phyloP scores from a whole-genome alignment of 2,888 invertebrate genomes.

The Adineta ricciae region DNA sequence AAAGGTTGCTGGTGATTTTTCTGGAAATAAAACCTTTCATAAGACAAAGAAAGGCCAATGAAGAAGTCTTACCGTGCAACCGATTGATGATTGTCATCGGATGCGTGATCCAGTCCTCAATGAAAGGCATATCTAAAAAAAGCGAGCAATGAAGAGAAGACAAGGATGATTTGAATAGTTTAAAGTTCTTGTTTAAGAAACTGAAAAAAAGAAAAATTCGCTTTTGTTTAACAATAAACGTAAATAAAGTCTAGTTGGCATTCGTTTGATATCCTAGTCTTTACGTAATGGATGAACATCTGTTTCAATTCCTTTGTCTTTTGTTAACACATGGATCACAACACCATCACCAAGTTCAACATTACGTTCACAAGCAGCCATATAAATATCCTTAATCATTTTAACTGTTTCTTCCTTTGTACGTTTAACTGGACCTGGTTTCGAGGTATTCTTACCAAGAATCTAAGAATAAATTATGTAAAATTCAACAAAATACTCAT shows the following conservation, averaged over 20 bases:
- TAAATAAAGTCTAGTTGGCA: not conserved
- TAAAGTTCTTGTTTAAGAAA: conserved; percentile 14
- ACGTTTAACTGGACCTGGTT: conserved; percentile 45
- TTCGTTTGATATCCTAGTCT: not conserved
- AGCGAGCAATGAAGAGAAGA: not conserved
- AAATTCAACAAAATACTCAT: conserved; percentile 11
- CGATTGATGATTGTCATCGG: not conserved
- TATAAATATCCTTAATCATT: conserved; percentile 85
- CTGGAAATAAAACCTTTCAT: not conserved
- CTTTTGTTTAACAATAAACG: not conserved
- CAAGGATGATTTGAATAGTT: not conserved
- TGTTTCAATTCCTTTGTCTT: conserved; percentile 51
- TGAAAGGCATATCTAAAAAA: not conserved
- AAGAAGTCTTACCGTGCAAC: not conserved
- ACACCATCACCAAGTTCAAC: conserved; percentile 90
- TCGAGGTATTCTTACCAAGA: conserved; percentile 3
- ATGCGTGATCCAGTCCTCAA: not conserved
- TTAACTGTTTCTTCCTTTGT: conserved; percentile 70
- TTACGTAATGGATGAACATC: conserved; percentile 14
- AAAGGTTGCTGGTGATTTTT: not conserved
- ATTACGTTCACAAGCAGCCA: conserved; percentile 91
- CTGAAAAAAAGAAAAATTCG: not conserved
- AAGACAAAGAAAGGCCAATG: not conserved
- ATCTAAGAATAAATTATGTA: conserved; percentile 1
- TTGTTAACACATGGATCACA: conserved; percentile 72